Evolutionary conservation across 2,797 vertebrate species (phyloP).

Genomic region (Chloroceryle amazona): DNA sequence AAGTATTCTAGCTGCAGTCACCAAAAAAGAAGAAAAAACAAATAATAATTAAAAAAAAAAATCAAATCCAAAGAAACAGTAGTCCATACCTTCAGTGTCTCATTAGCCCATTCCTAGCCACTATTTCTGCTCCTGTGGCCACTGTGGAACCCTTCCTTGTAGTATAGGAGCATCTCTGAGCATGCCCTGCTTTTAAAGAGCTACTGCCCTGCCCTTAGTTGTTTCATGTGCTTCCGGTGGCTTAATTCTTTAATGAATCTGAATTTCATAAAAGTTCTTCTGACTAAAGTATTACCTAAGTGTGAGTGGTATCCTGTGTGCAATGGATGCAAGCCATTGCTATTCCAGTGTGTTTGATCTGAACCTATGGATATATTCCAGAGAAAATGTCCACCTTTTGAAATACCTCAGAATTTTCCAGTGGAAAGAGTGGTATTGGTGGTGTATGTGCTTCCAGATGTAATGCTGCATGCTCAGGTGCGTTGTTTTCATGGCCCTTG

Average conservation of each 20-base stretch:
- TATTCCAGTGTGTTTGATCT: not conserved
- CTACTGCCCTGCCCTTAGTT: not conserved
- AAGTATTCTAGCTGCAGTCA: not conserved
- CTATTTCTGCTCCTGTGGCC: accelerated
- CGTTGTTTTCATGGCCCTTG: not conserved
- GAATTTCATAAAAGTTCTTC: not conserved
- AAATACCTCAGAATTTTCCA: not conserved
- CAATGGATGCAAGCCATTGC: not conserved
- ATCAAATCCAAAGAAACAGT: accelerated
- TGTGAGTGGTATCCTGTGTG: not conserved
- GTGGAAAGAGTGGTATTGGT: not conserved
- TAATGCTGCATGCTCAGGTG: not conserved
- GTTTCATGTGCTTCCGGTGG: not conserved
- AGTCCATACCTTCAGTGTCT: not conserved
- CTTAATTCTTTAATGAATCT: not conserved
- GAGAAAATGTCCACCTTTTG: not conserved
- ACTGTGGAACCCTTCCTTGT: not conserved
- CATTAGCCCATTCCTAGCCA: not conserved
- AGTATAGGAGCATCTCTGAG: accelerated
- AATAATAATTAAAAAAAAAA: not conserved
- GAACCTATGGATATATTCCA: not conserved
- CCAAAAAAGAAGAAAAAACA: not conserved
- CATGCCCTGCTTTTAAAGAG: not conserved
- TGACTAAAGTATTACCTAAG: not conserved
- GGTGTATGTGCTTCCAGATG: not conserved